Evolutionary conservation across 1,140 invertebrate genomes (phyloP).

Genomic region (Drosophila chauvacae): DNA sequence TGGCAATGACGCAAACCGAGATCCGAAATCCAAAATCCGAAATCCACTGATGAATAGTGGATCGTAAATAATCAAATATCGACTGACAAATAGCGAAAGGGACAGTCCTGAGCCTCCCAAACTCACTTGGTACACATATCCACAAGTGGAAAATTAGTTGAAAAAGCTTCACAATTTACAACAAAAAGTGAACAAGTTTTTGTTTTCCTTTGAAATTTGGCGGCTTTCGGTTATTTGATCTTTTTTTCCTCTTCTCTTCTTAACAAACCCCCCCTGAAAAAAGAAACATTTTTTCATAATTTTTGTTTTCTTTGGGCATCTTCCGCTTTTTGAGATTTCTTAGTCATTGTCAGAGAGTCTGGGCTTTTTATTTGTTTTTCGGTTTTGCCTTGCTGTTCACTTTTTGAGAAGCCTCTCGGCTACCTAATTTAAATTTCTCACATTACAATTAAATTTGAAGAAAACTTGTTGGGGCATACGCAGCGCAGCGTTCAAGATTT

Average conservation of each 20-base stretch:
- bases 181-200: constrained; percentile 76
- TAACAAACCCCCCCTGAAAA: constrained; percentile 59
- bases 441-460: constrained; percentile 77
- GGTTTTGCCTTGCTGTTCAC: constrained; percentile 32
- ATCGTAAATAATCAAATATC: constrained; percentile 77
- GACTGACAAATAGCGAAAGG: constrained; percentile 69
- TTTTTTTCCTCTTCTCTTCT: constrained; percentile 46
- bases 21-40: constrained; percentile 10
- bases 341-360: constrained; percentile 67
- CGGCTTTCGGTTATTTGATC: constrained; percentile 79
- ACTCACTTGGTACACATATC: constrained; percentile 13
- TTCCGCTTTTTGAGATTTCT: constrained; percentile 65
- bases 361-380: constrained; percentile 59
- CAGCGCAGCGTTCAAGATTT: constrained; percentile 25
- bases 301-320: constrained; percentile 66
- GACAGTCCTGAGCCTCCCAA: constrained; percentile 13
- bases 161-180: constrained; percentile 59
- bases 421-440: constrained; percentile 83
- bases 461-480: constrained; percentile 55
- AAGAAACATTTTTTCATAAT: constrained; percentile 74
- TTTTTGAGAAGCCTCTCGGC: constrained; percentile 51
- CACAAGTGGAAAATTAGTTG: constrained; percentile 80
- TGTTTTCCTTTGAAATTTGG: constrained; percentile 81
- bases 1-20: constrained; percentile 54
- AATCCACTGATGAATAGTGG: constrained; percentile 49